Evolutionary conservation across 1,140 invertebrate species (phyloP), one percentile per base, ranked within the genome.

Genomic region (Papilio machaon): DNA sequence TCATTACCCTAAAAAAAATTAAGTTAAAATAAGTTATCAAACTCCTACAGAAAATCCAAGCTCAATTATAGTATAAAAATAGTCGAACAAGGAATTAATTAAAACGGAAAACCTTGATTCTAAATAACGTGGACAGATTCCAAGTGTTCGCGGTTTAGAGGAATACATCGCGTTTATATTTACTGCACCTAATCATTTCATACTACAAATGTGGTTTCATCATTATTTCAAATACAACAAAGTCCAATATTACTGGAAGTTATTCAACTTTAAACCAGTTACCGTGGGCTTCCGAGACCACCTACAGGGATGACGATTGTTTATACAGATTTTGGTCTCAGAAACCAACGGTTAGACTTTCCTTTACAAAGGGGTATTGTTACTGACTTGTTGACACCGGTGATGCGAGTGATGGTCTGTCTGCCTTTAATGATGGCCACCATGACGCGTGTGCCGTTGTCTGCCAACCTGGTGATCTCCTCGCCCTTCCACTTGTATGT

Each of bases 401-500:
- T 95, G 77, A 95, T 95, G 80, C 95, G 95, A 23, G 94, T 94
- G 86, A 95, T 96, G 43, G 90, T 95, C 38, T 89, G 95, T 58
- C 54, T 58, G 83, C 92, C 95, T 90, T 97, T 95, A 23, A 96
- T 95, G 80, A 98, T 97, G 67, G 96, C 95, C 84, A 97, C 95
- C 70, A 95, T 95, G 4, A 98, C 96, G 81, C 95, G 94, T 1
- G 95, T 95, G 54, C 96, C 96, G 85, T 96, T 96, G 90, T 97
- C 96, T 11, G 96, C 92, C 58, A 97, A 93, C n/a, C 93, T 91
- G 0, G 96, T 96, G 82, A 98, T 95, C 88, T 96, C 95, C 87
- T 97, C 96, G 6, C 97, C 97, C 87, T 97, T 97, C 92, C 96
- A 96, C 88, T 97, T 96, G 90, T 96, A 96, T 3, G 97, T 97